These are phyloP conservation scores for Zaprionus bogoriensis DNA, from an alignment of 2,888 invertebrate genomes.

Conservation along the genomic window DNA sequence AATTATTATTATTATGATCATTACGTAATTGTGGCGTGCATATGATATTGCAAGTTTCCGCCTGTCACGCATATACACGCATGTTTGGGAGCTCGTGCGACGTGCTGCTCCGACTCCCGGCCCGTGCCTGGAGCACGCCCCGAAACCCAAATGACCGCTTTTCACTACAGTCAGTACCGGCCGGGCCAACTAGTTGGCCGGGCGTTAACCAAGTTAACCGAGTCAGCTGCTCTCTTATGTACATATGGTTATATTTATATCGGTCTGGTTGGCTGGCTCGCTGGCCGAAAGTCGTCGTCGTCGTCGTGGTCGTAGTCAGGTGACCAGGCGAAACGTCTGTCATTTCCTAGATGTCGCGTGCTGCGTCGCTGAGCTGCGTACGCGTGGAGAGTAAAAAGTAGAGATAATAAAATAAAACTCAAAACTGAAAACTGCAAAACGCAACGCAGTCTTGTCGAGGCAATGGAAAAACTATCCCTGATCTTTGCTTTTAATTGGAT, in stretches of 20 bases:
- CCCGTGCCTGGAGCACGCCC: slow-evolving; percentile 55
- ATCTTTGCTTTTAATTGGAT: slow-evolving; percentile 75
- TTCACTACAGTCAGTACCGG: slow-evolving; percentile 38
- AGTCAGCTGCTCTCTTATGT: slow-evolving; percentile 31
- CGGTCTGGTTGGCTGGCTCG: neutral
- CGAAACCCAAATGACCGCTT: slow-evolving; percentile 69
- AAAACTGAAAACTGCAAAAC: neutral
- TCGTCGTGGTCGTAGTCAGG: slow-evolving; percentile 60
- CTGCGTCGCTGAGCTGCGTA: slow-evolving; percentile 39
- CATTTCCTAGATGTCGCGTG: slow-evolving; percentile 77
- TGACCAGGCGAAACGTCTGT: slow-evolving; percentile 37
- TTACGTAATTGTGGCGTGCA: slow-evolving; percentile 74
- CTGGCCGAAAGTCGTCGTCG: too few species aligned
- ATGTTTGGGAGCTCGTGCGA: too few species aligned
- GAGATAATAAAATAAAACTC: neutral
- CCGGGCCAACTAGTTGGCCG: slow-evolving; percentile 51
- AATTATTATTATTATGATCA: slow-evolving; percentile 45
- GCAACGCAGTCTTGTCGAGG: slow-evolving; percentile 2
- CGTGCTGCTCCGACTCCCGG: too few species aligned
- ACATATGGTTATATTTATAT: slow-evolving; percentile 1
- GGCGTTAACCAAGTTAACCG: slow-evolving; percentile 69
- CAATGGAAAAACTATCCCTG: slow-evolving; percentile 61
- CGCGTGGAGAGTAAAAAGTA: slow-evolving; percentile 1
- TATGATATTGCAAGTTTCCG: slow-evolving; percentile 76
- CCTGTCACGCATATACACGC: slow-evolving; percentile 69